Evolutionary conservation across 2,113 vertebrate genomes (phyloP).

Genomic region (Zosterops hypoxanthus): DNA sequence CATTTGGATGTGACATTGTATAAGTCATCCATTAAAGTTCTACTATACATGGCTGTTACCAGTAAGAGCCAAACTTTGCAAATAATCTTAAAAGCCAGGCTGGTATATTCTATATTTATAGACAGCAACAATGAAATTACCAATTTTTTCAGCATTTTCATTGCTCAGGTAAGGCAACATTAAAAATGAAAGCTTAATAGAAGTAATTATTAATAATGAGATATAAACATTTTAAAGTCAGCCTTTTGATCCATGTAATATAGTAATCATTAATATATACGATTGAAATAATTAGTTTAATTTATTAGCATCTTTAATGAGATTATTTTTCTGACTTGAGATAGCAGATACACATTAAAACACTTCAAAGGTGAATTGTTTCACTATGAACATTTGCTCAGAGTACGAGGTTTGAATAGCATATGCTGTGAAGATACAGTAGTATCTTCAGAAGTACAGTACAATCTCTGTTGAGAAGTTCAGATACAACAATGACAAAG

Average conservation of each 20-base stretch:
- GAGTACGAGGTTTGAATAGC: background rate
- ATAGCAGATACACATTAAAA: background rate
- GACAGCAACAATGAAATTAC: background rate
- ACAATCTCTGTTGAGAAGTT: background rate
- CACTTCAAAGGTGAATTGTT: background rate
- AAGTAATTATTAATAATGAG: background rate
- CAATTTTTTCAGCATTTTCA: background rate
- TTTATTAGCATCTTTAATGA: background rate
- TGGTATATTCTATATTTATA: background rate
- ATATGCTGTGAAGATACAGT: rapidly evolving
- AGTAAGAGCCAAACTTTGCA: background rate
- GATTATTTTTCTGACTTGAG: background rate
- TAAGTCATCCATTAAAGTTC: background rate
- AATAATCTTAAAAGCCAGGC: background rate
- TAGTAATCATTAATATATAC: background rate
- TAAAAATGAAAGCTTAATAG: background rate
- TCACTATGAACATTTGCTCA: background rate
- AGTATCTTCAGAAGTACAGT: no score
- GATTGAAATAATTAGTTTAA: background rate
- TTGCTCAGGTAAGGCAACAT: background rate
- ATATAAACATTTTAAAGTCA: background rate
- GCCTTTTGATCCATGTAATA: background rate
- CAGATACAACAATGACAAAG: background rate
- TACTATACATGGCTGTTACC: background rate
- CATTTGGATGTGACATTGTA: background rate